Percentiles rank a stretch among this genome's conserved stretches.
Evolutionary conservation across 2,797 vertebrate species (phyloP).

Genomic region (Rhinichthys osculus): DNA sequence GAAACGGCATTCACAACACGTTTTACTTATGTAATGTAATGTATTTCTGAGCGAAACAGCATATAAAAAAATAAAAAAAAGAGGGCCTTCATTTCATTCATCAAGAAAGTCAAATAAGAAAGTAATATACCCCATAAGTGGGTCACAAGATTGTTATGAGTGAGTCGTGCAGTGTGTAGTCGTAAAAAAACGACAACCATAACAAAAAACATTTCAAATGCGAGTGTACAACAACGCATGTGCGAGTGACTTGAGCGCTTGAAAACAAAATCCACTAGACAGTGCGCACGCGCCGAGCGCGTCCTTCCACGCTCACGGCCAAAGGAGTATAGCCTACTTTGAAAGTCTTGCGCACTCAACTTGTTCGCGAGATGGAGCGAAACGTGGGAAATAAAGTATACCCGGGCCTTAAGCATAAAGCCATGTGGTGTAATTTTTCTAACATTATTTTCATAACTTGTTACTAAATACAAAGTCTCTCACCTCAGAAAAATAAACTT

Average conservation of each 20-base stretch:
- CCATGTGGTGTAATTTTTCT: background rate
- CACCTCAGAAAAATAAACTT: no score
- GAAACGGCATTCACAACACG: background rate
- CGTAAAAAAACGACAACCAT: background rate
- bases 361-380: no score
- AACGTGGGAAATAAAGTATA: no score
- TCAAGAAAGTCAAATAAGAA: background rate
- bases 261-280: no score
- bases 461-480: background rate
- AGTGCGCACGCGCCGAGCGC: no score
- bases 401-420: no score
- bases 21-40: background rate
- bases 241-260: no score
- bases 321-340: no score
- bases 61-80: background rate
- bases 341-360: no score
- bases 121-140: background rate
- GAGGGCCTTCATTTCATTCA: background rate
- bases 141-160: background rate
- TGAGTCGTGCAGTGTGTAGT: background rate
- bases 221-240: no score
- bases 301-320: no score
- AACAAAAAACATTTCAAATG: background rate
- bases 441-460: background rate
- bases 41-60: background rate